Evolutionary conservation across 1,140 invertebrate genomes (phyloP), one percentile per base, ranked within the genome.

Genomic region (Sycobia sp.): DNA sequence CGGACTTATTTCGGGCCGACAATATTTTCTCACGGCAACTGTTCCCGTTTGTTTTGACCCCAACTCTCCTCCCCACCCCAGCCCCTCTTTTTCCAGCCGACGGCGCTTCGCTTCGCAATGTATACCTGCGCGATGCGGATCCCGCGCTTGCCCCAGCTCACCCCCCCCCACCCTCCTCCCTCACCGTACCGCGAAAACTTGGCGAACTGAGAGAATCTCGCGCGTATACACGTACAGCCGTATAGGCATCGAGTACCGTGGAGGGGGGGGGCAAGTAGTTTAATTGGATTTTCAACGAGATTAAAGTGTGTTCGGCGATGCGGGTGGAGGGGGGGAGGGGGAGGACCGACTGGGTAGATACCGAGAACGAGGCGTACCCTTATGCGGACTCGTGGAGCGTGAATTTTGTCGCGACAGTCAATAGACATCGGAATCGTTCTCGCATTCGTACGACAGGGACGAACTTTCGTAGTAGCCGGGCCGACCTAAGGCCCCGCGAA

Each of bases 241-340:
- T n/a, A n/a, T n/a, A n/a, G n/a, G n/a, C n/a, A n/a, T n/a, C n/a
- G n/a, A n/a, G n/a, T n/a, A 41, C 34, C 23, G 38, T 55, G 62
- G 61, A 51, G 49, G 49, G 57, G 49, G 51, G 43, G 43, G 58
- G 59, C 56, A 61, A 72, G 73, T 73, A 73, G 73, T 75, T 76
- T 76, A 76, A 76, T 76, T 76, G 74, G 75, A 76, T 76, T 75
- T 69, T 72, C 68, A 60, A 62, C 64, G 70, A 74, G 73, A 76
- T 76, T 75, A 75, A 75, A 76, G 73, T 63, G 70, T 63, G 46
- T 67, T n/a, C 65, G 63, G 58, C 61, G 60, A 67, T 16, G 32
- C 7, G 14, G 9, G n/a, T 8, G 41, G 41, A 4, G n/a, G 4
- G 41, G 41, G n/a, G n/a, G 41, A 14, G 47, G 0, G 16, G 3